phyloP scores from a whole-genome alignment of 2,113 vertebrate genomes.

The Platycercus adscitus region DNA sequence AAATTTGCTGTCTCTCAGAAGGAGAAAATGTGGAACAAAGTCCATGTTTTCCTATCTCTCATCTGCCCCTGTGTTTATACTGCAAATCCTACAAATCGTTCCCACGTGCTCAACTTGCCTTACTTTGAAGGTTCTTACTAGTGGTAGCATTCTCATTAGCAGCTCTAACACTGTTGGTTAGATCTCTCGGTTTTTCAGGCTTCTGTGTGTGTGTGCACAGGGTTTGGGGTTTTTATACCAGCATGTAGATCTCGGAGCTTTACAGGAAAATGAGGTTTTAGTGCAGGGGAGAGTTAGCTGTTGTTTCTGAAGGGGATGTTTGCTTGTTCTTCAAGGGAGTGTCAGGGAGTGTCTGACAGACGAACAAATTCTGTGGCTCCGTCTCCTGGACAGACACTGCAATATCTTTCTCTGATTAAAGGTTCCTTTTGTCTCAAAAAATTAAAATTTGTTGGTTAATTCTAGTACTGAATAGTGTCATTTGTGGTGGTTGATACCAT shows the following conservation, averaged over 20 bases:
- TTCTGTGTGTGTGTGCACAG: neutral
- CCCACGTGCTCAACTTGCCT: fast-evolving
- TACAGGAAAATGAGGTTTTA: neutral
- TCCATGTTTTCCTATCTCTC: neutral
- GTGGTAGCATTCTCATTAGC: neutral
- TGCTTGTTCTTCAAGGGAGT: neutral
- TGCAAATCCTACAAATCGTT: neutral
- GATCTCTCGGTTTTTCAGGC: neutral
- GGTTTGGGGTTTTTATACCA: neutral
- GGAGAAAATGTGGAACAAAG: neutral
- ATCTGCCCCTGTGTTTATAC: neutral
- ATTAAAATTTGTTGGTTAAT: neutral
- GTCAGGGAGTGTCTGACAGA: neutral
- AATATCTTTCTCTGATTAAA: neutral
- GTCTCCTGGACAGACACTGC: neutral
- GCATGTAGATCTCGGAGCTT: neutral
- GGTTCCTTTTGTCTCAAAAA: neutral
- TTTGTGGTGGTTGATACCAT: neutral
- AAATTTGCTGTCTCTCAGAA: neutral
- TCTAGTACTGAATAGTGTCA: neutral
- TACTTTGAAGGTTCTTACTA: neutral
- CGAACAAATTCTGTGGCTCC: neutral
- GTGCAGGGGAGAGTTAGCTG: neutral
- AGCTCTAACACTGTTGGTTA: neutral
- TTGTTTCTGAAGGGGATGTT: neutral